Evolutionary conservation across 1,140 invertebrate genomes (phyloP), one percentile per base, ranked within the genome.

Genomic region (Anagrus nilaparvatae): DNA sequence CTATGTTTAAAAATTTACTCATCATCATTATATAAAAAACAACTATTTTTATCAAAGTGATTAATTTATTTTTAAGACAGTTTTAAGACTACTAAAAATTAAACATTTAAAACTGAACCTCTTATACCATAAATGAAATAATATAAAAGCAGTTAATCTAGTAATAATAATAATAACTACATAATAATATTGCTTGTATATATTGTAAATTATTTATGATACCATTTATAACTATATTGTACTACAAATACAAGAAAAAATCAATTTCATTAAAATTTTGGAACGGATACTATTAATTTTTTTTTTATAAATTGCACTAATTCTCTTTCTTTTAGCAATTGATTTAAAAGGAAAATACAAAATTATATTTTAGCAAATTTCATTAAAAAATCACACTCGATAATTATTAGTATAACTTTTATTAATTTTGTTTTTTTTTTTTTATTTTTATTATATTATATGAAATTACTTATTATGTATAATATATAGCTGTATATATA

Each of bases 401-500:
- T 56, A 51, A 61, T 56, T 57, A 64, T 56, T 57, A 53, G 60
- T 65, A 57, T 60, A 40, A 50, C 58, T 63, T 61, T 61, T 51
- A 54, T 55, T 47, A 37, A 36, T 60, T 65, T 63, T 51, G 41
- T 19, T 20, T 18, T 5, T 9, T 40, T 37, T 46, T 38, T 32
- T 32, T 32, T 32, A 5, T 32, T 44, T 59, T 61, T 52, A 53
- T 59, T 66, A 65, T 51, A 55, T 54, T 58, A 60, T 67, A 67
- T 59, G 49, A 51, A 63, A 57, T 58, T 54, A 54, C 48, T 49
- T 51, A 49, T 44, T 50, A 52, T 56, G 56, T 60, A 49, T 64
- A 60, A 61, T 61, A 55, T 65, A 65, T 65, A 67, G 60, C 61
- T 65, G 66, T 60, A 67, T 64, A 66, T 66, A 67, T 63, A 58